Evolutionary conservation across 30 jellyfish, hydroid and myxozoan species (phyloP).

Genomic region (Turritopsis rubra): DNA sequence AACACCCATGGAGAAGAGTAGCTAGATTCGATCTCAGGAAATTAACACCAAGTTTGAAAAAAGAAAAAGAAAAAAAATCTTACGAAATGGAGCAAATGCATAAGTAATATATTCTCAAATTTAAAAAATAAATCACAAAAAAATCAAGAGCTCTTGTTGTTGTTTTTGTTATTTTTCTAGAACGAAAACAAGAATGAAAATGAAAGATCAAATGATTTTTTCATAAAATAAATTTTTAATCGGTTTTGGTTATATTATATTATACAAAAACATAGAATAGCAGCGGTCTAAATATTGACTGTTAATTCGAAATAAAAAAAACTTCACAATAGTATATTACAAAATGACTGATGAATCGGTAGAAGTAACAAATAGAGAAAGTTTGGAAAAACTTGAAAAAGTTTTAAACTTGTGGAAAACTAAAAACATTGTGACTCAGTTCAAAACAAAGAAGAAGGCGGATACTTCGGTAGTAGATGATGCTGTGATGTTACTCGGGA

Average conservation of each 20-base stretch:
- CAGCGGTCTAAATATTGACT: background rate
- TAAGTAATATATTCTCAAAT: background rate
- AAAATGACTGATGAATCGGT: background rate
- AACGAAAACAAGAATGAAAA: background rate
- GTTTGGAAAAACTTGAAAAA: conserved; percentile 11
- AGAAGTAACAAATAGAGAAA: background rate
- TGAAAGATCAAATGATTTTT: background rate
- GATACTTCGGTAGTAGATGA: background rate
- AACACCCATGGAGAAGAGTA: background rate
- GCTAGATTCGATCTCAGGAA: background rate
- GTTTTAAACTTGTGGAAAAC: conserved; percentile 29
- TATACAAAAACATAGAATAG: background rate
- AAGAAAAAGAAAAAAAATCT: background rate
- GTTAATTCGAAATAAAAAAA: background rate
- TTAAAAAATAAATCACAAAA: no score
- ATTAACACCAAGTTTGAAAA: background rate
- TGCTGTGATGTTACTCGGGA: conserved; percentile 14
- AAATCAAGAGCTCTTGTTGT: background rate
- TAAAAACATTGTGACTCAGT: background rate
- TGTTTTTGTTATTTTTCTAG: no score
- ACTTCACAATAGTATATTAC: background rate
- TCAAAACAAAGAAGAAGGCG: background rate
- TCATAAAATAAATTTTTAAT: no score
- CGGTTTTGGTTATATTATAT: background rate
- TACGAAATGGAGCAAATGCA: background rate